phyloP scores from a whole-genome alignment of 1,140 invertebrate species.

The Ladona fulva region DNA sequence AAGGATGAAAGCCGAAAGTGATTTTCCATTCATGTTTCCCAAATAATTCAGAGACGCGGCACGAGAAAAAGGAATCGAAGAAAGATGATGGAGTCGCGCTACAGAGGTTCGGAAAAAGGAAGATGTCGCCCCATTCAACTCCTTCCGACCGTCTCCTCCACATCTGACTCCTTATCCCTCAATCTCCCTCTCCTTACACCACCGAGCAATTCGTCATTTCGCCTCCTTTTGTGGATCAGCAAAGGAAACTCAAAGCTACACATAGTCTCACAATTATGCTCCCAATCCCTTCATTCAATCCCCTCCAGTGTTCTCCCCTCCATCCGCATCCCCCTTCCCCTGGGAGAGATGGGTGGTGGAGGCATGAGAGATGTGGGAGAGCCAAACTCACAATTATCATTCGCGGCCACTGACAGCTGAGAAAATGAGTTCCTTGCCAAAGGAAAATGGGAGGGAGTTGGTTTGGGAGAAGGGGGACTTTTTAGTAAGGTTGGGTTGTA shows the following conservation, averaged over 20 bases:
- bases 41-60: too few relatives aligned
- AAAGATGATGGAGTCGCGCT: not conserved
- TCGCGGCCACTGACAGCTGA: constrained; percentile 6
- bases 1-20: not conserved
- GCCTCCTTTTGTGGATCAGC: not conserved
- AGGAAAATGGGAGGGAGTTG: not conserved
- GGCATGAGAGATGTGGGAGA: not conserved
- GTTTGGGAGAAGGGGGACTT: not conserved
- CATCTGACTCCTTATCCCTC: not conserved
- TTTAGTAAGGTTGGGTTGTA: not conserved
- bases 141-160: not conserved
- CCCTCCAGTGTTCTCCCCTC: not conserved
- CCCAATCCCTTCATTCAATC: constrained; percentile 5
- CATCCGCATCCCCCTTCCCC: not conserved
- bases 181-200: not conserved
- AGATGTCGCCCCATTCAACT: not conserved
- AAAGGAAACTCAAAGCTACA: not conserved
- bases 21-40: too few relatives aligned
- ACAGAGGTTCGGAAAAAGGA: too few relatives aligned
- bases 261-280: not conserved
- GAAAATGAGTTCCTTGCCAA: constrained; percentile 9
- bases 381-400: constrained; percentile 5
- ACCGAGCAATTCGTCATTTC: not conserved
- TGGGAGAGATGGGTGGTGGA: not conserved
- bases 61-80: constrained; percentile 1